Evolutionary conservation across 2,797 vertebrate genomes (phyloP).

Genomic region (Chiloscyllium punctatum): DNA sequence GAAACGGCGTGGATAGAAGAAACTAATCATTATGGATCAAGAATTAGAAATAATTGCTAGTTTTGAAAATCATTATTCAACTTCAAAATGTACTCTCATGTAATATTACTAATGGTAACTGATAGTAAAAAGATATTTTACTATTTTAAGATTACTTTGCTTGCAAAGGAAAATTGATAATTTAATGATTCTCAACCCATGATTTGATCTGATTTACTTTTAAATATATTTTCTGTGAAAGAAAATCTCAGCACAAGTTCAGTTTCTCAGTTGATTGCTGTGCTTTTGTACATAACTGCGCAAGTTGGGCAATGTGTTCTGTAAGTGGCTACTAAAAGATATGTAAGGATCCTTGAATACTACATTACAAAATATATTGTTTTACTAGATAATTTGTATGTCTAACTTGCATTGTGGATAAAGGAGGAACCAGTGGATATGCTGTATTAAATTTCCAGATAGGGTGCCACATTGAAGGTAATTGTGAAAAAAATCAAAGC

Average conservation of each 20-base stretch:
- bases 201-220: background rate
- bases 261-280: background rate
- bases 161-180: background rate
- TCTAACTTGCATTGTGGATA: no score
- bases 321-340: background rate
- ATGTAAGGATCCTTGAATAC: background rate
- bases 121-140: no score
- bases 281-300: background rate
- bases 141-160: background rate
- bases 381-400: background rate
- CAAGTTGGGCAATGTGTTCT: background rate
- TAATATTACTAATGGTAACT: no score
- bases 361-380: background rate
- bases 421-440: no score
- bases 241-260: background rate
- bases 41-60: no score
- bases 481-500: no score
- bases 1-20: no score
- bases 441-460: no score
- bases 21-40: no score
- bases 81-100: no score
- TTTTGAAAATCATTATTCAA: no score
- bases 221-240: background rate
- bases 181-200: background rate
- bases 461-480: no score